Evolutionary conservation across 2,113 vertebrate genomes (phyloP).

Genomic region (Alethe castanea): DNA sequence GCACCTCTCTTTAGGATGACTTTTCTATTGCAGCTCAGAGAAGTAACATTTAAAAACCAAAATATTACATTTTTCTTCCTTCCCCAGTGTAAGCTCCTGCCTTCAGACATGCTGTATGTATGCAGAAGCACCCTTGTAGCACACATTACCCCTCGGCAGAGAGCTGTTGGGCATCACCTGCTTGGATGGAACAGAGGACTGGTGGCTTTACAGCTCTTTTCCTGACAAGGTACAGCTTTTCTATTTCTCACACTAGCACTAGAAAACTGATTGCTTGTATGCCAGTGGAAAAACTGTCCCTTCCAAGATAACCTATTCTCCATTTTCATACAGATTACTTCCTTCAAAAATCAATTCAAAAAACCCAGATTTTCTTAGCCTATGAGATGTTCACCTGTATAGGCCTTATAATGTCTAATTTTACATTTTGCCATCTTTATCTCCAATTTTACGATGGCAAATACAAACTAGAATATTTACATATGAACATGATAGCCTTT

Average conservation of each 20-base stretch:
- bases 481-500: background rate
- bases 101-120: rapidly evolving
- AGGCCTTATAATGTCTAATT: background rate
- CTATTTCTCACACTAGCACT: background rate
- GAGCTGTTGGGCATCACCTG: background rate
- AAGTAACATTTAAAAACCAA: background rate
- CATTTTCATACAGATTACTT: background rate
- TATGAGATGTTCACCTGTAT: background rate
- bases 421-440: background rate
- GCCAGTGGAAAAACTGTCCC: background rate
- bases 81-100: background rate
- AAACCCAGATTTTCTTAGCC: background rate
- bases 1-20: background rate
- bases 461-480: background rate
- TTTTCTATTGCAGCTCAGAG: background rate
- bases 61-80: background rate
- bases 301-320: background rate
- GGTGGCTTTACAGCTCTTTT: background rate
- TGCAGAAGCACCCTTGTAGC: background rate
- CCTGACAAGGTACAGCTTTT: rapidly evolving
- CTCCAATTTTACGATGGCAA: background rate
- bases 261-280: background rate
- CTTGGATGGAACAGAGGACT: background rate
- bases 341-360: background rate
- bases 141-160: rapidly evolving